phyloP scores from a whole-genome alignment of 1,140 invertebrate species.

The Drosophila aff. region DNA sequence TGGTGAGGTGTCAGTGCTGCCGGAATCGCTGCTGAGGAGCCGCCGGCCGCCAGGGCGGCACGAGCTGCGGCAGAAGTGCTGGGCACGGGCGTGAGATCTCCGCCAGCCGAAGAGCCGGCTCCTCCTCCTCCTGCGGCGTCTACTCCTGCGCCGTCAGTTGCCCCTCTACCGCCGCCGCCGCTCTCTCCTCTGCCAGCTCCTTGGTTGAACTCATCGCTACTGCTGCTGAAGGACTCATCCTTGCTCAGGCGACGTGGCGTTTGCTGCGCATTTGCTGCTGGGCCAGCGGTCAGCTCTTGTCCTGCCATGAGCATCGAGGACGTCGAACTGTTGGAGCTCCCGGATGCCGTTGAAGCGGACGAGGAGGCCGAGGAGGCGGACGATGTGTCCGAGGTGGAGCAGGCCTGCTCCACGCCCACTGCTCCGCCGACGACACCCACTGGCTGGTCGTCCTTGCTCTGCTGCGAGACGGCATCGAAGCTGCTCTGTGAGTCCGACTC shows the following conservation, averaged over 20 bases:
- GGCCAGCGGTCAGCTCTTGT: conserved; percentile 28
- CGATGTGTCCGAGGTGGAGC: conserved; percentile 75
- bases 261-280: conserved; percentile 11
- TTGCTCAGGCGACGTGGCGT: conserved; percentile 86
- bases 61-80: conserved; percentile 76
- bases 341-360: conserved; percentile 69
- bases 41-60: conserved; percentile 44
- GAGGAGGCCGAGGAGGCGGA: conserved; percentile 71
- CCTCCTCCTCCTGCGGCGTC: neutral
- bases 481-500: conserved; percentile 77
- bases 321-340: conserved; percentile 76
- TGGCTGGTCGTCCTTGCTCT: conserved; percentile 58
- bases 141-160: neutral
- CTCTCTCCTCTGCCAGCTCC: conserved; percentile 14
- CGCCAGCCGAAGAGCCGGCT: conserved; percentile 13
- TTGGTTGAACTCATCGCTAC: conserved; percentile 77
- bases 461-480: conserved; percentile 69
- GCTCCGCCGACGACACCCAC: conserved; percentile 26
- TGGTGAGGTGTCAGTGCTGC: neutral
- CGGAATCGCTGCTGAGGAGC: neutral
- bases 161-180: neutral
- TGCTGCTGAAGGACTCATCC: conserved; percentile 87
- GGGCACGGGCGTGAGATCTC: conserved; percentile 64
- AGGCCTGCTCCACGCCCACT: conserved; percentile 51
- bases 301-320: conserved; percentile 74